Evolutionary conservation across 2,888 invertebrate genomes (phyloP).

Genomic region (Leptopilina myrica): DNA sequence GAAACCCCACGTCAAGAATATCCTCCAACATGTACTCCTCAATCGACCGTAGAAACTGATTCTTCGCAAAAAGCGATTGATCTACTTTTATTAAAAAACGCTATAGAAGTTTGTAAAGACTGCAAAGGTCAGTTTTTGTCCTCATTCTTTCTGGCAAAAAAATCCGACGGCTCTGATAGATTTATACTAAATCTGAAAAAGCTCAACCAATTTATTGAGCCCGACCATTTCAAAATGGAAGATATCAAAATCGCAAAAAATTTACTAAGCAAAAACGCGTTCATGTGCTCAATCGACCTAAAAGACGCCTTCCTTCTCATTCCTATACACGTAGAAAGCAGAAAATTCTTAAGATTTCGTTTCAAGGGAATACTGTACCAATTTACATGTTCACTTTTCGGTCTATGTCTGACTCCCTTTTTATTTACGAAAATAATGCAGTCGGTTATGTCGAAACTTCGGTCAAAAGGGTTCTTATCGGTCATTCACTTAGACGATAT

Average conservation of each 20-base stretch:
- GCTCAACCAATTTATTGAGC: constrained; percentile 35
- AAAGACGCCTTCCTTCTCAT: neutral
- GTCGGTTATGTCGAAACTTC: neutral
- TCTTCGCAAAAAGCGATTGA: neutral
- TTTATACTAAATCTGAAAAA: constrained; percentile 53
- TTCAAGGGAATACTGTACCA: neutral
- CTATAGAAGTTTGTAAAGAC: neutral
- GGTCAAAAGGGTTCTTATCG: neutral
- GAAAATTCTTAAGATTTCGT: neutral
- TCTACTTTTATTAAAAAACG: neutral
- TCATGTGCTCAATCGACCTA: neutral
- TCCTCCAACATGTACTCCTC: neutral
- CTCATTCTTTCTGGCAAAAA: constrained; percentile 43
- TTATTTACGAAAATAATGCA: neutral
- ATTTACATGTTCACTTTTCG: neutral
- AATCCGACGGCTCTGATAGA: constrained; percentile 44
- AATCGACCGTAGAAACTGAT: neutral
- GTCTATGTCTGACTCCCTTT: neutral
- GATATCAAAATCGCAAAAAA: neutral
- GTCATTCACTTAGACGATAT: constrained; percentile 2
- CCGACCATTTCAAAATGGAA: neutral
- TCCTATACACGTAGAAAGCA: neutral
- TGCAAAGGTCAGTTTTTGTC: constrained; percentile 43
- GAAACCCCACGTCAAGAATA: neutral
- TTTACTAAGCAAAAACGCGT: neutral